A percentile compares a stretch with the other conserved stretches of the same genome.
Evolutionary conservation across 2,888 invertebrate genomes (phyloP).

Genomic region (Nephrotoma flavescens): DNA sequence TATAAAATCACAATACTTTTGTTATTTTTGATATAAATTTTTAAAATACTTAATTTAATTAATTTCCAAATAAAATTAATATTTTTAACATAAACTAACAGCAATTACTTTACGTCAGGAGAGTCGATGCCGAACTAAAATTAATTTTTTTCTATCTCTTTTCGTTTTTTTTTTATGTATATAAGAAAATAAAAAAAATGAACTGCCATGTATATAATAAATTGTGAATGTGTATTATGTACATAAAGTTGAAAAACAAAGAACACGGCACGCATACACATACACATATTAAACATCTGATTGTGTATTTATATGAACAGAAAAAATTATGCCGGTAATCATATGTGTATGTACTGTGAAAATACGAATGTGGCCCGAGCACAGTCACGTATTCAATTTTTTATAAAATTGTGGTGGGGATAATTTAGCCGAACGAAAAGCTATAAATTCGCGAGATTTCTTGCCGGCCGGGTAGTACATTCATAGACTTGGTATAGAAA

Average conservation of each 20-base stretch:
- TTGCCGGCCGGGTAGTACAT: slow-evolving; percentile 24
- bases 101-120: not conserved
- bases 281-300: not conserved
- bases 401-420: not conserved
- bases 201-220: not conserved
- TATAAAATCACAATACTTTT: not conserved
- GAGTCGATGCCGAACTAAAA: not conserved
- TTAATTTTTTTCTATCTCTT: not conserved
- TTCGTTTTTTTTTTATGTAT: not conserved
- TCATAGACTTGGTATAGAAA: not conserved
- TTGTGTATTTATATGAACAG: not conserved
- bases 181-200: not conserved
- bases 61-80: not conserved
- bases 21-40: not conserved
- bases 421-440: slow-evolving; percentile 12
- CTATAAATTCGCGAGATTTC: slow-evolving; percentile 24
- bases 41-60: not conserved
- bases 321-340: not conserved
- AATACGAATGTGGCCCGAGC: not conserved
- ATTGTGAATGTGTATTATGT: not conserved
- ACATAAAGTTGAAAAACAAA: not conserved
- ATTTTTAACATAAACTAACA: not conserved
- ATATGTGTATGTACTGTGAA: not conserved
- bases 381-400: slow-evolving; percentile 2
- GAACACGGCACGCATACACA: not conserved